Base-by-base conservation (phyloP, 2,888 invertebrate genomes). In the Fissipunctia ypsillon region DNA sequence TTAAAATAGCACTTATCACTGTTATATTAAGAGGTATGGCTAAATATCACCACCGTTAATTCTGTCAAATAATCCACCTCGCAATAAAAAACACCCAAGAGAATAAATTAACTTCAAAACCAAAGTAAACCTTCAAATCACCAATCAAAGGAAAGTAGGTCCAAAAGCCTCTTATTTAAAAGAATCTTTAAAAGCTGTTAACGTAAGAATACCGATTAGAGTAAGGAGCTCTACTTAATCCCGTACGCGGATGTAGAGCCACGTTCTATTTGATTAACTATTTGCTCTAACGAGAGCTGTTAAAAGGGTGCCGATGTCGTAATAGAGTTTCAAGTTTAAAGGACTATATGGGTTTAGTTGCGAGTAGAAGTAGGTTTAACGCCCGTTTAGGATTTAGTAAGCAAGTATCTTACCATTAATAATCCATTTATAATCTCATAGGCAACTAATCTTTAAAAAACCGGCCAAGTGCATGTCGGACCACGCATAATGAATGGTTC, bases 201-300 rank as follows among this genome's bases (percentile, higher is more conserved):
- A 83, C 80, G 81, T 61, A 86, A 85, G 88, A 87, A 85, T 84
- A 56, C 12, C 76, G 74, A 80, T 88, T 75, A 83, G 67, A 69
- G 84, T 75, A 83, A 88, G 84, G 69, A 85, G 86, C 85, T 85
- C 80, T 67, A 76, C 83, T 73, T 90, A 91, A 90, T 90, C 90
- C 89, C 68, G 78, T 71, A 73, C 72, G 69, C 75, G 78, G 77
- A 79, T 82, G 85, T 87, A 80, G 81, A 84, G 85, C 87, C 91
- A 91, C 90, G 92, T 69, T 89, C 86, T 88, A 88, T 90, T 90
- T 91, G 91, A 92, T 91, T 89, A 91, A 88, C 88, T 87, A 86
- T 88, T 87, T 85, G 84, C 80, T 82, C 80, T 84, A 87, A 87
- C 83, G 76, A 84, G 88, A 72, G 70, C 84, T 84, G 83, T 82